These are phyloP conservation scores for Pachypeltis micranthus DNA, from an alignment of 1,140 invertebrate species.

Conservation along the genomic window DNA sequence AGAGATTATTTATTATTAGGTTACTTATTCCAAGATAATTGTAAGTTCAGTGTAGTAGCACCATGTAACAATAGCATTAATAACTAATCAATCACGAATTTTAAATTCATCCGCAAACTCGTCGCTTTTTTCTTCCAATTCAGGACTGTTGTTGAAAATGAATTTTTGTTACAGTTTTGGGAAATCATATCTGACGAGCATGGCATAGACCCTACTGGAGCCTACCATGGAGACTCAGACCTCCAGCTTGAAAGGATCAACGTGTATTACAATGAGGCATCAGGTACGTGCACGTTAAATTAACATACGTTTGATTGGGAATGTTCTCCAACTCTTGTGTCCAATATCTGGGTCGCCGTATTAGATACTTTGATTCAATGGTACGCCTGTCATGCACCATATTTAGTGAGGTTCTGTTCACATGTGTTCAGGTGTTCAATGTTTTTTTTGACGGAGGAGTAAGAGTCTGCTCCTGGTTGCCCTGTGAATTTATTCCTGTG, in stretches of 20 bases:
- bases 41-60: no score
- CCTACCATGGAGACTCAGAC: conserved; percentile 40
- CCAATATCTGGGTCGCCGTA: background rate
- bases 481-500: no score
- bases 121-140: background rate
- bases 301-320: background rate
- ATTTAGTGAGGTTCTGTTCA: background rate
- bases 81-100: no score
- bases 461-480: no score
- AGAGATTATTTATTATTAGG: no score
- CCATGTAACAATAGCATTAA: no score
- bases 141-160: background rate
- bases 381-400: background rate
- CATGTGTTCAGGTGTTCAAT: background rate
- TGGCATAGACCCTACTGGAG: conserved; percentile 40
- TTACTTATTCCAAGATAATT: no score
- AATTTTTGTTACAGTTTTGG: conserved; percentile 43
- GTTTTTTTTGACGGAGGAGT: background rate
- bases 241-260: conserved; percentile 47
- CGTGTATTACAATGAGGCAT: conserved; percentile 49
- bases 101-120: background rate
- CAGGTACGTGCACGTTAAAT: conserved; percentile 22
- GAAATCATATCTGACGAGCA: conserved; percentile 51
- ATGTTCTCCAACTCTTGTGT: background rate
- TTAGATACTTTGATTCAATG: background rate